These are phyloP conservation scores for Ceramica pisi DNA, from an alignment of 2,888 invertebrate genomes.

Conservation along the genomic window DNA sequence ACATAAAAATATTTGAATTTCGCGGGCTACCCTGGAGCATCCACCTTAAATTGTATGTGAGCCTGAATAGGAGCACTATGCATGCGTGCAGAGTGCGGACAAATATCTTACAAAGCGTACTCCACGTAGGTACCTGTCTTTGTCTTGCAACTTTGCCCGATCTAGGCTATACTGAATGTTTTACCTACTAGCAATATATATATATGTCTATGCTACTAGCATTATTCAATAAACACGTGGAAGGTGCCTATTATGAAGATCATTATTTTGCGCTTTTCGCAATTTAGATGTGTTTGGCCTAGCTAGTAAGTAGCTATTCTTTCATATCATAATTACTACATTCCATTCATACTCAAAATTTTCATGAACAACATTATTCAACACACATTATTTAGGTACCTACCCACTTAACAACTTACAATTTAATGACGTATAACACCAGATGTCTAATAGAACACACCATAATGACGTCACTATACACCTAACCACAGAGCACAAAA, in stretches of 20 bases:
- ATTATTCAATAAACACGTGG: background rate
- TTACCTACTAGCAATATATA: no score
- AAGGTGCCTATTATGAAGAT: background rate
- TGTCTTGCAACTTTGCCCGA: conserved; percentile 31
- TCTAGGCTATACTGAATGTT: background rate
- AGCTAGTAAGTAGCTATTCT: no score
- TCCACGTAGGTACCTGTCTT: conserved; percentile 17
- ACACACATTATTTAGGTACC: background rate
- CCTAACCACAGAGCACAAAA: conserved; percentile 58
- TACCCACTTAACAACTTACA: background rate
- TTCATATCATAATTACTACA: no score
- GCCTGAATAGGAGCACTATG: background rate
- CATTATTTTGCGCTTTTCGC: background rate
- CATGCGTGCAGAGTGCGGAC: conserved; percentile 25
- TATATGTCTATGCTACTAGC: no score
- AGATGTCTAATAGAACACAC: conserved; percentile 28
- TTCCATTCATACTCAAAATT: background rate
- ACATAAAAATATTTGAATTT: no score
- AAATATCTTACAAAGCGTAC: conserved; percentile 45
- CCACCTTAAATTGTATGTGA: conserved; percentile 9
- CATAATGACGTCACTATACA: conserved; percentile 46
- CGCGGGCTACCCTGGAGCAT: no score
- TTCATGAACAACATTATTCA: no score
- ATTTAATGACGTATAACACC: conserved; percentile 4
- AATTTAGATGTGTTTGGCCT: background rate